These are phyloP conservation scores for Lomographa bimaculata DNA, from an alignment of 2,888 invertebrate genomes.

Conservation along the genomic window DNA sequence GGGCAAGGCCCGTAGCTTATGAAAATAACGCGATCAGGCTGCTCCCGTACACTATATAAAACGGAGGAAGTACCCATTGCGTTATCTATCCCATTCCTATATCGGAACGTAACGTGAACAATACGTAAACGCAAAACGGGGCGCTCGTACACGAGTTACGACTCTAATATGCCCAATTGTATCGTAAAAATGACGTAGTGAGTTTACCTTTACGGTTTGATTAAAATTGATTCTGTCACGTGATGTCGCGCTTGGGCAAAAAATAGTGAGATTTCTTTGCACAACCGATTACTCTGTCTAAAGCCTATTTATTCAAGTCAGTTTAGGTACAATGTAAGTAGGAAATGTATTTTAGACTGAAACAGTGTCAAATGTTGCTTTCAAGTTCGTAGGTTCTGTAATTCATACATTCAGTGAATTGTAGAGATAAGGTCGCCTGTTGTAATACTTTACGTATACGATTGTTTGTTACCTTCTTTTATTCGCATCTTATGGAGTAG, in stretches of 20 bases:
- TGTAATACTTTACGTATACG: too few relatives aligned
- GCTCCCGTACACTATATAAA: slow-evolving; percentile 50
- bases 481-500: too few relatives aligned
- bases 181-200: slow-evolving; percentile 32
- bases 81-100: slow-evolving; percentile 52
- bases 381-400: too few relatives aligned
- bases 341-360: too few relatives aligned
- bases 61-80: slow-evolving; percentile 53
- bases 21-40: slow-evolving; percentile 67
- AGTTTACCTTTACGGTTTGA: slow-evolving; percentile 33
- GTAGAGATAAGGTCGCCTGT: too few relatives aligned
- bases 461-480: too few relatives aligned
- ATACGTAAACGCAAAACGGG: slow-evolving; percentile 39
- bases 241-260: slow-evolving; percentile 12
- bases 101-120: slow-evolving; percentile 40
- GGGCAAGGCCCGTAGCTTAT: slow-evolving; percentile 73
- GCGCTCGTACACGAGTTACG: slow-evolving; percentile 36
- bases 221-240: slow-evolving; percentile 26
- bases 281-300: too few relatives aligned
- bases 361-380: too few relatives aligned
- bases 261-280: slow-evolving; percentile 11
- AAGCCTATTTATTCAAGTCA: too few relatives aligned
- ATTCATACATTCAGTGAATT: too few relatives aligned
- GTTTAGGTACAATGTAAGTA: too few relatives aligned
- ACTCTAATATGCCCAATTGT: slow-evolving; percentile 34